phyloP scores from a whole-genome alignment of 2,888 invertebrate species.

The Caenorhabditis parvicauda region DNA sequence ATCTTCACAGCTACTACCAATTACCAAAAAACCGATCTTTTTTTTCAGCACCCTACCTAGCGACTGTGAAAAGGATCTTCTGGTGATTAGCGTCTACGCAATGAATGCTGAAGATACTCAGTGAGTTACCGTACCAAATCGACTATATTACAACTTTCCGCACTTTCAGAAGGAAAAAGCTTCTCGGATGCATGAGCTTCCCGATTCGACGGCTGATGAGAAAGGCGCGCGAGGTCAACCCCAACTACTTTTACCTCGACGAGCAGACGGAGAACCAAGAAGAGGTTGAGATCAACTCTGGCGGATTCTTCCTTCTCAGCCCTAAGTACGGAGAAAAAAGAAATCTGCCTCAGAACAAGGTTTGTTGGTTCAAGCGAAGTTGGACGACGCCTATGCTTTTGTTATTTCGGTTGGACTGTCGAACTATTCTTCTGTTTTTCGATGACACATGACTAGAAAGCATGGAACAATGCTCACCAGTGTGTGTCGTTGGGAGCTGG shows the following conservation, averaged over 20 bases:
- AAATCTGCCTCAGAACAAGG: conserved; percentile 46
- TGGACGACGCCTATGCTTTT: too few species aligned
- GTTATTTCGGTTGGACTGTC: too few species aligned
- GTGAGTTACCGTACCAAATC: conserved; percentile 6
- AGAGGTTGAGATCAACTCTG: conserved; percentile 39
- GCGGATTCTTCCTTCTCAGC: conserved; percentile 48
- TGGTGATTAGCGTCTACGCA: conserved; percentile 32
- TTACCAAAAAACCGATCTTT: too few species aligned
- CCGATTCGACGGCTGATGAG: conserved; percentile 36
- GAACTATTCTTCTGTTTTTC: background rate
- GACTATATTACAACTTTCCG: background rate
- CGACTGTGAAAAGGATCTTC: conserved; percentile 23
- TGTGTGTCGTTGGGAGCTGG: too few species aligned
- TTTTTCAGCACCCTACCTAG: conserved; percentile 25
- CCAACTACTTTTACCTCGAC: conserved; percentile 8
- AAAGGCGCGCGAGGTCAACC: conserved; percentile 20
- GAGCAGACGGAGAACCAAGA: conserved; percentile 6
- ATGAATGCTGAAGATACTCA: conserved; percentile 17
- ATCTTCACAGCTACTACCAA: background rate
- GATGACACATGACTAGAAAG: too few species aligned
- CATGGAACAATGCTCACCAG: too few species aligned
- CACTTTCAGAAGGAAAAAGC: conserved; percentile 21
- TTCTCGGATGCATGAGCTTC: conserved; percentile 53
- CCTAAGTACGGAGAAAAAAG: conserved; percentile 32
- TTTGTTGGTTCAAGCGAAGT: too few species aligned